phyloP scores from a whole-genome alignment of 2,797 vertebrate genomes.

The Chelmon rostratus region DNA sequence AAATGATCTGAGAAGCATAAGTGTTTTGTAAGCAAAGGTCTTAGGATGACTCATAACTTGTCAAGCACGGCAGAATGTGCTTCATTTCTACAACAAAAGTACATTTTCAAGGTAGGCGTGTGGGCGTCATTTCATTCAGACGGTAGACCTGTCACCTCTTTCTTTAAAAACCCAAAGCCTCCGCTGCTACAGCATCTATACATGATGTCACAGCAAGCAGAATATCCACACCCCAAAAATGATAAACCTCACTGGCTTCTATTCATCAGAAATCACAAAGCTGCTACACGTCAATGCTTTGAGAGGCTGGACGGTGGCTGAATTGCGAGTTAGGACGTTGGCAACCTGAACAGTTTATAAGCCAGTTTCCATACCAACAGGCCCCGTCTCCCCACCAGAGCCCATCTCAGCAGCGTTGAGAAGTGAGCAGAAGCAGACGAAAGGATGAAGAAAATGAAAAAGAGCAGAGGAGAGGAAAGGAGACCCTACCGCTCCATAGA shows the following conservation, averaged over 20 bases:
- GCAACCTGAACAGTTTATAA: conserved; percentile 76
- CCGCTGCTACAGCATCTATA: conserved; percentile 12
- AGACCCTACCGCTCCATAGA: conserved; percentile 15
- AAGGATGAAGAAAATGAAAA: conserved; percentile 26
- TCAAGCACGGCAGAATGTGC: conserved; percentile 30
- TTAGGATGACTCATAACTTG: conserved; percentile 61
- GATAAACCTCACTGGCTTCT: conserved; percentile 46
- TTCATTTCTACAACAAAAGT: conserved; percentile 13
- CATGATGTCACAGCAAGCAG: conserved; percentile 13
- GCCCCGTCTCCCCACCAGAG: conserved; percentile 51
- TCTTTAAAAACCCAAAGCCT: conserved; percentile 8
- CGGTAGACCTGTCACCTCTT: conserved; percentile 6
- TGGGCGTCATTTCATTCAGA: conserved; percentile 47
- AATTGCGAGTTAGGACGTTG: conserved; percentile 76
- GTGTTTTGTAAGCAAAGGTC: conserved; percentile 35
- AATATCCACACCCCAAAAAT: conserved; percentile 16
- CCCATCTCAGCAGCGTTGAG: conserved; percentile 38
- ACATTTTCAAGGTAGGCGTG: conserved; percentile 36
- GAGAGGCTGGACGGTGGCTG: conserved; percentile 71
- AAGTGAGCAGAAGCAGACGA: conserved; percentile 34
- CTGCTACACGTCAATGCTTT: conserved; percentile 50
- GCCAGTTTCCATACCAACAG: conserved; percentile 85
- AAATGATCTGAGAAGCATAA: conserved; percentile 21
- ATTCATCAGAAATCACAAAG: conserved; percentile 62
- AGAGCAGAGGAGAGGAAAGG: neutral